Evolutionary conservation across 2,888 invertebrate species (phyloP).

Genomic region (Microctonus aethiopoides): DNA sequence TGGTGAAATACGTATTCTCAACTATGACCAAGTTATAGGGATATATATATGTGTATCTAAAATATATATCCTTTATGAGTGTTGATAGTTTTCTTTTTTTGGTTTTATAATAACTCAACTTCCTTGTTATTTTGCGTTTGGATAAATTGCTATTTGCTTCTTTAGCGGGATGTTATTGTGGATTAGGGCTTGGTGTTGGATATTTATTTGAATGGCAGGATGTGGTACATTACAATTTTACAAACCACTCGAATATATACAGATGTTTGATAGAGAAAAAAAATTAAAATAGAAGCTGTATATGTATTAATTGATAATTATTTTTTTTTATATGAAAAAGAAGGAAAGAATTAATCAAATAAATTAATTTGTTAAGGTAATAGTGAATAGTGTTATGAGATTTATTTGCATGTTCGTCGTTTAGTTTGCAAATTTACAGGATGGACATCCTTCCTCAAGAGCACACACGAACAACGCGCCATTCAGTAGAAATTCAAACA

Average conservation of each 20-base stretch:
- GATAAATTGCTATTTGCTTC: slow-evolving; percentile 60
- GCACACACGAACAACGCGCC: slow-evolving; percentile 59
- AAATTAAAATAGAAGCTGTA: neutral
- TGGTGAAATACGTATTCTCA: slow-evolving; percentile 26
- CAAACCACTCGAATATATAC: neutral
- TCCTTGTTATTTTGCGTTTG: slow-evolving; percentile 58
- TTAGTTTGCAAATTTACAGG: slow-evolving; percentile 36
- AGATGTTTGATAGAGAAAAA: neutral
- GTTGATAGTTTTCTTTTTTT: neutral
- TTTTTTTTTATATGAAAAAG: neutral
- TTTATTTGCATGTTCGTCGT: slow-evolving; percentile 6
- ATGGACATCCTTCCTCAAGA: slow-evolving; percentile 57
- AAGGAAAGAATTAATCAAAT: neutral
- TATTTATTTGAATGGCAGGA: neutral
- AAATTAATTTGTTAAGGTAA: neutral
- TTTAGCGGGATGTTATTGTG: slow-evolving; percentile 52
- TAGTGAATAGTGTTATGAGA: slow-evolving; percentile 6
- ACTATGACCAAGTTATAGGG: slow-evolving; percentile 12
- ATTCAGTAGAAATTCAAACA: slow-evolving; percentile 59
- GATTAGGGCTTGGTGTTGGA: slow-evolving; percentile 43
- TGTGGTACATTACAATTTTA: neutral
- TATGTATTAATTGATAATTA: neutral
- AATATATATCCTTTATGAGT: too few species aligned
- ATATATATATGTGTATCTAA: neutral
- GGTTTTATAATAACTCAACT: slow-evolving; percentile 21